These are phyloP conservation scores for Subanguina moxae DNA, from an alignment of 1,140 invertebrate genomes.

Conservation along the genomic window DNA sequence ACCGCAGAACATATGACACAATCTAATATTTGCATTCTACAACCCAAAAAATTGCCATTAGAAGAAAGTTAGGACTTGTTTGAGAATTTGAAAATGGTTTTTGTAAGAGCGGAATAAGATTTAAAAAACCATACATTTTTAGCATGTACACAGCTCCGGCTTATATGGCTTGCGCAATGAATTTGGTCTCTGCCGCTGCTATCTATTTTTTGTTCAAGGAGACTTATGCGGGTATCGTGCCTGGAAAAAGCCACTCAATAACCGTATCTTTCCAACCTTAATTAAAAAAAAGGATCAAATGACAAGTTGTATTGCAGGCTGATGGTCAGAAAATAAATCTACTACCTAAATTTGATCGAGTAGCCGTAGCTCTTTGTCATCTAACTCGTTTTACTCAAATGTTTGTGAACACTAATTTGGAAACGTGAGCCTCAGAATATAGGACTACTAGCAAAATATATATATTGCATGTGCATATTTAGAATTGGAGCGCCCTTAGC, in stretches of 20 bases:
- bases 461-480: slow-evolving; percentile 11
- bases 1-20: too few relatives aligned
- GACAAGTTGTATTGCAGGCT: neutral
- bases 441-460: neutral
- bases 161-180: slow-evolving; percentile 34
- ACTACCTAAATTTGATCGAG: slow-evolving; percentile 30
- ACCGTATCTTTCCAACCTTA: neutral
- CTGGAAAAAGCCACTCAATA: neutral
- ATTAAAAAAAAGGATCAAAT: neutral
- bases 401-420: slow-evolving; percentile 41
- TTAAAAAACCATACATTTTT: slow-evolving; percentile 7
- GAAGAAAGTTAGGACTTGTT: too few relatives aligned
- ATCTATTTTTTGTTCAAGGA: slow-evolving; percentile 25
- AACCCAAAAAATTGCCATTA: too few relatives aligned
- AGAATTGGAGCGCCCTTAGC: slow-evolving; percentile 34
- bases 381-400: slow-evolving; percentile 40
- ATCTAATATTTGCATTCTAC: too few relatives aligned
- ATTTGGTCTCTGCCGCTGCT: slow-evolving; percentile 19
- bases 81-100: too few relatives aligned
- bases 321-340: neutral
- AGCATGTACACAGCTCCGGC: slow-evolving; percentile 37
- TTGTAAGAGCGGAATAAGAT: too few relatives aligned
- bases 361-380: slow-evolving; percentile 28
- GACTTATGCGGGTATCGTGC: slow-evolving; percentile 28
- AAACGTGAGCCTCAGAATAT: slow-evolving; percentile 21